Evolutionary conservation across 2,888 invertebrate genomes (phyloP), one percentile per base, ranked within the genome.

Genomic region (Drosophila pegasa): DNA sequence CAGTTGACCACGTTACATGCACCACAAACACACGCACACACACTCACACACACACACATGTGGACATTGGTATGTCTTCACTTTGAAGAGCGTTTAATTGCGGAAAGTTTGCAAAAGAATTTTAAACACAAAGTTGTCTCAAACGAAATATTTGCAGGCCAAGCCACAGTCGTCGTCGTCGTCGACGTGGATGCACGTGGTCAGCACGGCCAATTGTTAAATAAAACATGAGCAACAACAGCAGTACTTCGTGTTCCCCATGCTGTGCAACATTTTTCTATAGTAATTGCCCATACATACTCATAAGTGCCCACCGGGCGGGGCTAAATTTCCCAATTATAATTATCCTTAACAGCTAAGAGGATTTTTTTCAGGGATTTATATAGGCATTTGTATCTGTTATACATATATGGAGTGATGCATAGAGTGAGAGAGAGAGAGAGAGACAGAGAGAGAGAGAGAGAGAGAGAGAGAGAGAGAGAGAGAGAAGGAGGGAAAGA

Each of bases 241-340:
- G 16, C n/a, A 43, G 16, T 9, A 16, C 10, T 27, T 27, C 25
- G 16, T 41, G 20, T n/a, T 7, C 3, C 10, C 16, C 29, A 41
- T 18, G 20, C 12, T 25, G 18, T 16, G 7, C 35, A 38, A 18
- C 14, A 60, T 37, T 52, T 38, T 43, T 31, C 22, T 50, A 31
- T 45, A 40, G 14, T 55, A 63, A 63, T 71, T 71, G 50, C 54
- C 31, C 71, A 58, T 58, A 12, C 27, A 35, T 27, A 35, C 10
- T 14, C 18, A 25, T 27, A 5, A 27, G 20, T 18, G 40, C 10
- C 9, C 8, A 12, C 27, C 48, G 57, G 18, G 27, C 22, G 18
- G 47, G 41, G 47, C 27, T 12, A 29, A 14, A 27, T 3, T 18
- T 4, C 29, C 50, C 31, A 51, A 55, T 71, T 58, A 58, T 43